Conservation (phyloP, 1,140 invertebrate genomes). For the Papilio helenus region DNA sequence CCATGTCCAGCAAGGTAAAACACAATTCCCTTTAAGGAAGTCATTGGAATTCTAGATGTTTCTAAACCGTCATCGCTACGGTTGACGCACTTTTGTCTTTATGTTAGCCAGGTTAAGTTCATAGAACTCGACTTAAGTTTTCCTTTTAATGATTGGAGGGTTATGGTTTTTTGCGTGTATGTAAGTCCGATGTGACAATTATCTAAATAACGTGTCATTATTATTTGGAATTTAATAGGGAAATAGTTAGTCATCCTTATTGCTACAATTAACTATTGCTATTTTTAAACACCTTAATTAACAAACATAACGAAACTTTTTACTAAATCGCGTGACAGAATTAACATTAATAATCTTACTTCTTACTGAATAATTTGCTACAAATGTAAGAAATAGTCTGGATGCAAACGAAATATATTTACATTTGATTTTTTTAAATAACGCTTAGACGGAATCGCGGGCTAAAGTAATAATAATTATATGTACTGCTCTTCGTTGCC, state of each 20-base stretch:
- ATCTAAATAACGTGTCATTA: not conserved
- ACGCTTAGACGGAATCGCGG: no score
- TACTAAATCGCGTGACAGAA: no score
- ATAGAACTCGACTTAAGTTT: not conserved
- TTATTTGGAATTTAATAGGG: not conserved
- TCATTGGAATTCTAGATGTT: slow-evolving; percentile 11
- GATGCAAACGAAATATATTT: no score
- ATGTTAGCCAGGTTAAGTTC: not conserved
- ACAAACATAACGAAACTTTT: no score
- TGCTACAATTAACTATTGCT: no score
- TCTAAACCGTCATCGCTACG: not conserved
- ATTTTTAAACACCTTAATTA: no score
- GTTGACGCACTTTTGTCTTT: slow-evolving; percentile 3
- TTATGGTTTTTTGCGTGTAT: not conserved
- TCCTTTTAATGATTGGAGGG: not conserved
- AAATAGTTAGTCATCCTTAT: no score
- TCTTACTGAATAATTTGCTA: no score
- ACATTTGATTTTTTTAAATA: no score
- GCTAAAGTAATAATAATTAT: no score
- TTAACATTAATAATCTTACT: no score
- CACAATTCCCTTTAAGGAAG: not conserved
- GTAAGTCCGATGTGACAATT: not conserved
- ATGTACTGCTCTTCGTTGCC: not conserved
- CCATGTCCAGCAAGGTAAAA: not conserved
- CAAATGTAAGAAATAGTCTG: no score